Conservation (phyloP, 2,797 vertebrate genomes). For the Crypturellus tataupa region DNA sequence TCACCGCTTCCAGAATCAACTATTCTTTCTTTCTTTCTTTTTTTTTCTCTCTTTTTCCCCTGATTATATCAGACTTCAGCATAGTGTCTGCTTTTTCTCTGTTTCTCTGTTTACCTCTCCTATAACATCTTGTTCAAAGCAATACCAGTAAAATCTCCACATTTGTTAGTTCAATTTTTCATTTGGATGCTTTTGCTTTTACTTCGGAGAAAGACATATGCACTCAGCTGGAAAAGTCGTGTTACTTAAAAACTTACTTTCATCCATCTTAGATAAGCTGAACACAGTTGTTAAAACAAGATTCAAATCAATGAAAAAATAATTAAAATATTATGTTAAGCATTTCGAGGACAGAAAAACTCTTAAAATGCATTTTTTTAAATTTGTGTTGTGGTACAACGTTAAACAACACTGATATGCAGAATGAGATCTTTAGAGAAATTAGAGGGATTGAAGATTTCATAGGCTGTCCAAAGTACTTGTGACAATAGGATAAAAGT, state of each 20-base stretch:
- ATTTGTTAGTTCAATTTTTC: not conserved
- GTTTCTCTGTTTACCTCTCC: not conserved
- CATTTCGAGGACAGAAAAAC: not conserved
- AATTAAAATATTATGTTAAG: not conserved
- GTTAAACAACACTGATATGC: not conserved
- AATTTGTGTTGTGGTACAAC: not conserved
- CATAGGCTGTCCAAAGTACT: not conserved
- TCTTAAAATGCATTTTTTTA: not conserved
- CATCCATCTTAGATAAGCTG: not conserved
- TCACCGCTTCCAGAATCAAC: not conserved
- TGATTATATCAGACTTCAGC: not conserved
- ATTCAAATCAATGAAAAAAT: not conserved
- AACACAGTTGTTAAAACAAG: not conserved
- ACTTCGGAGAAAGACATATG: not conserved
- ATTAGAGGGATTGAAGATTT: not conserved
- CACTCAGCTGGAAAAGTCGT: not conserved
- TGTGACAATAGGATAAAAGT: not conserved
- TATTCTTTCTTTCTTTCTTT: not conserved
- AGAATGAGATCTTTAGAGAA: not conserved
- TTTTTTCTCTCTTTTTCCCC: not conserved
- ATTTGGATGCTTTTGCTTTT: not conserved
- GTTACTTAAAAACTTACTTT: not conserved
- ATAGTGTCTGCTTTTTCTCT: not conserved
- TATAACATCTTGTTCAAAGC: not conserved
- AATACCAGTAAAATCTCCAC: not conserved